Conservation (phyloP, 2,888 invertebrate species). For the Toxonevra muliebris region DNA sequence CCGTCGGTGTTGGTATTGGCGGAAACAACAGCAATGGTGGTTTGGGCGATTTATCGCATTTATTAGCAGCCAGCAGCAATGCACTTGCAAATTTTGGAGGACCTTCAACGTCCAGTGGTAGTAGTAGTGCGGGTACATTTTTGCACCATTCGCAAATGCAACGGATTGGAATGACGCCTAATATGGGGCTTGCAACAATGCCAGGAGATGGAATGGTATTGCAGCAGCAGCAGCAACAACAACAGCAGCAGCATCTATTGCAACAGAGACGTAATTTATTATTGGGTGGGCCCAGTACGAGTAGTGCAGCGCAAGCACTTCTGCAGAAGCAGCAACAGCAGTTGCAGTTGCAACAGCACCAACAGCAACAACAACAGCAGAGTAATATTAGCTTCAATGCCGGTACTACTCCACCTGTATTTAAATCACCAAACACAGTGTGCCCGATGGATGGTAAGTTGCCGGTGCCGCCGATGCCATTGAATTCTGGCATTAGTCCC, state of each 20-base stretch:
- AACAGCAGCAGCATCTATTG: conserved; percentile 49
- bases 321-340: conserved; percentile 44
- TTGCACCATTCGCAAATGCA: conserved; percentile 33
- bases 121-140: conserved; percentile 31
- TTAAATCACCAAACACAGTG: conserved; percentile 87
- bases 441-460: conserved; percentile 84
- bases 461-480: conserved; percentile 67
- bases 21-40: conserved; percentile 42
- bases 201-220: background rate
- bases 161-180: background rate
- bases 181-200: background rate
- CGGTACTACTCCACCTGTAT: conserved; percentile 59
- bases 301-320: conserved; percentile 36
- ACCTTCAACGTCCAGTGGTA: background rate
- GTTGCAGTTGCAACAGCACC: conserved; percentile 39
- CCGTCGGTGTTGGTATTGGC: conserved; percentile 55
- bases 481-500: conserved; percentile 64
- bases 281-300: conserved; percentile 41
- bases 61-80: conserved; percentile 36
- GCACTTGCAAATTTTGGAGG: conserved; percentile 24
- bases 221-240: conserved; percentile 47
- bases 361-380: conserved; percentile 42
- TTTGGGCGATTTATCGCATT: conserved; percentile 51
- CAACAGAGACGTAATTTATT: conserved; percentile 46
- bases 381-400: conserved; percentile 27